These are phyloP conservation scores for Bradypodion pumilum DNA, from an alignment of 2,797 vertebrate genomes.

Conservation along the genomic window DNA sequence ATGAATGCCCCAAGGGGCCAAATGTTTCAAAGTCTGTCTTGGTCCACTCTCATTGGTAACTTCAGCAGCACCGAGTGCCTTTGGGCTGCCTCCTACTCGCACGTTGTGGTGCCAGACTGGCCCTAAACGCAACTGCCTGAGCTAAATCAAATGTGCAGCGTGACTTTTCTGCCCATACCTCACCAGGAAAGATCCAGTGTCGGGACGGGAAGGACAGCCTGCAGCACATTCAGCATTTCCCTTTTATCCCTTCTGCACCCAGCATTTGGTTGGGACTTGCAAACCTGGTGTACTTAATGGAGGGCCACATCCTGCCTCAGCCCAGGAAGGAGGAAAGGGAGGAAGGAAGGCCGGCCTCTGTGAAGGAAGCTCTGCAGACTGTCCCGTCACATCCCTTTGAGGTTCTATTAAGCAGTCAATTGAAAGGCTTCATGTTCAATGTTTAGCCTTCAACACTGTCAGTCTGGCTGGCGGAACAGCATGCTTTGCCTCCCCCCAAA, in stretches of 20 bases:
- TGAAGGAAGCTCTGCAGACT: not conserved
- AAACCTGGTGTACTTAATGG: not conserved
- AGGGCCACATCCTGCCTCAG: not conserved
- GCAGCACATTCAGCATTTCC: not conserved
- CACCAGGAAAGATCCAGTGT: not conserved
- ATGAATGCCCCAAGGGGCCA: too few relatives aligned
- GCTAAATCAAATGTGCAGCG: not conserved
- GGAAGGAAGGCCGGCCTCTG: not conserved
- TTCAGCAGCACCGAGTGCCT: not conserved
- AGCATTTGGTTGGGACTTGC: not conserved
- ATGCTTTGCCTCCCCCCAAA: not conserved
- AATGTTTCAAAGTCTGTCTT: too few relatives aligned
- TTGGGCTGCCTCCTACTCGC: not conserved
- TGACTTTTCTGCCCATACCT: too few relatives aligned
- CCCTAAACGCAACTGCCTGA: not conserved
- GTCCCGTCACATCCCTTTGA: not conserved
- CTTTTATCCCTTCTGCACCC: not conserved
- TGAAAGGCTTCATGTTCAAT: not conserved
- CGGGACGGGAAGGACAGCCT: not conserved
- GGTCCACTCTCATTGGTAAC: too few relatives aligned
- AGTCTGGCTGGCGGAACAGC: not conserved
- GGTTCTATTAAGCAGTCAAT: constrained; percentile 3
- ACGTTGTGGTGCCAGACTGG: not conserved
- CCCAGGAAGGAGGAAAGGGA: not conserved
- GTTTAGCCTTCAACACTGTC: constrained; percentile 25